phyloP scores from a whole-genome alignment of 2,113 vertebrate genomes.

The Gavialis gangeticus region DNA sequence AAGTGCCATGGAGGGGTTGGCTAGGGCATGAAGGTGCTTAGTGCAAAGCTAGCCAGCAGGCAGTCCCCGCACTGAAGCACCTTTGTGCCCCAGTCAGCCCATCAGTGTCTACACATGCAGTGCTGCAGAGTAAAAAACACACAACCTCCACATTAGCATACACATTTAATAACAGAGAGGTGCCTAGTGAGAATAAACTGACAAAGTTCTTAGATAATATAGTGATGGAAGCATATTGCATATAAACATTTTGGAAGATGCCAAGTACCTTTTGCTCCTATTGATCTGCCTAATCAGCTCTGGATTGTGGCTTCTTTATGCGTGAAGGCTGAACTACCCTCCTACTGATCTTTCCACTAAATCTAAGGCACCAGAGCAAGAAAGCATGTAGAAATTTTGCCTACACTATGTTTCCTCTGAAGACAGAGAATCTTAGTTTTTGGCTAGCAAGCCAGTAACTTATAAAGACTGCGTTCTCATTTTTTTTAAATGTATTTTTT shows the following conservation, averaged over 20 bases:
- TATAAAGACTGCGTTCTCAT: background rate
- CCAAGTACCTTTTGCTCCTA: background rate
- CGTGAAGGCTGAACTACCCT: background rate
- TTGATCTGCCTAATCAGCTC: fast-evolving
- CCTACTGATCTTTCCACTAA: background rate
- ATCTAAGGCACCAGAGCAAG: background rate
- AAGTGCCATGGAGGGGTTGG: too few species aligned
- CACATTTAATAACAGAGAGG: too few species aligned
- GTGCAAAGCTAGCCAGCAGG: too few species aligned
- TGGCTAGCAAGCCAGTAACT: fast-evolving
- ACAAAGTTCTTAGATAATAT: background rate
- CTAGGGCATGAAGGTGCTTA: too few species aligned
- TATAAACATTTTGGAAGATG: background rate
- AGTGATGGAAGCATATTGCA: fast-evolving
- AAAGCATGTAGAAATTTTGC: background rate
- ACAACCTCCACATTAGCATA: too few species aligned
- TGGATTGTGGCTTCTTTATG: background rate
- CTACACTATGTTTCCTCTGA: background rate
- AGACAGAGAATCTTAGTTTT: background rate
- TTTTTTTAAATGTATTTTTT: background rate
- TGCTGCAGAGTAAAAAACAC: too few species aligned
- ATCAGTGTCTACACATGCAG: too few species aligned
- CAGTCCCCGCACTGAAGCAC: too few species aligned
- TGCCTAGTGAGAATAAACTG: background rate
- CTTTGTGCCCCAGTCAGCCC: too few species aligned